phyloP scores from a whole-genome alignment of 2,888 invertebrate genomes.

The Mylabris sibirica region DNA sequence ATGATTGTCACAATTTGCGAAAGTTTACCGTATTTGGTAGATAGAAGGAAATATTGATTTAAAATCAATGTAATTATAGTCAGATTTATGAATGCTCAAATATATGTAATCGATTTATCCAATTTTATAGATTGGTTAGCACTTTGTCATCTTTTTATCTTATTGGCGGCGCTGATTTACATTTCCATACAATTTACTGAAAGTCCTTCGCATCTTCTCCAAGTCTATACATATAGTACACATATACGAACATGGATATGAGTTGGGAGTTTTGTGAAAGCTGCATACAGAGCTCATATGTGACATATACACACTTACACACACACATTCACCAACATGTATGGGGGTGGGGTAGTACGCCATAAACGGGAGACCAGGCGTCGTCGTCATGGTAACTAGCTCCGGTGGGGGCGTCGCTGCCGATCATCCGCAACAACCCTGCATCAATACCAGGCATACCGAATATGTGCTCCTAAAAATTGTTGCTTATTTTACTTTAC shows the following conservation, averaged over 20 bases:
- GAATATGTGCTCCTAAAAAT: slow-evolving; percentile 40
- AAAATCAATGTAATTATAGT: background rate
- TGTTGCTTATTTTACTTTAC: slow-evolving; percentile 34
- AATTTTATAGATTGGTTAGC: background rate
- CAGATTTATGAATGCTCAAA: background rate
- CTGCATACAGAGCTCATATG: slow-evolving; percentile 54
- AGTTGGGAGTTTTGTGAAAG: slow-evolving; percentile 4
- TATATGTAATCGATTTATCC: background rate
- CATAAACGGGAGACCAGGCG: slow-evolving; percentile 40
- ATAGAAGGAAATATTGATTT: background rate
- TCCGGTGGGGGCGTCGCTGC: slow-evolving; percentile 57
- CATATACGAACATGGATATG: background rate
- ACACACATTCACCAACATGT: slow-evolving; percentile 14
- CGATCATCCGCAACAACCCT: slow-evolving; percentile 60
- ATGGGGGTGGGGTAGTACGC: slow-evolving; percentile 29
- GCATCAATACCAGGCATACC: slow-evolving; percentile 57
- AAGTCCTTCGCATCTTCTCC: slow-evolving; percentile 20
- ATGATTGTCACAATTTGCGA: background rate
- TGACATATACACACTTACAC: slow-evolving; percentile 51
- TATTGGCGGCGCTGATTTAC: background rate
- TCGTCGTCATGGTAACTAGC: slow-evolving; percentile 54
- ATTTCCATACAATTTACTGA: slow-evolving; percentile 6
- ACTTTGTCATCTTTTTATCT: background rate
- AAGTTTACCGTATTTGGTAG: background rate
- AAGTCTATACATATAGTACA: background rate